These are phyloP conservation scores for Scelioninae gen. 1 DNA, from an alignment of 2,888 invertebrate genomes.

Conservation along the genomic window DNA sequence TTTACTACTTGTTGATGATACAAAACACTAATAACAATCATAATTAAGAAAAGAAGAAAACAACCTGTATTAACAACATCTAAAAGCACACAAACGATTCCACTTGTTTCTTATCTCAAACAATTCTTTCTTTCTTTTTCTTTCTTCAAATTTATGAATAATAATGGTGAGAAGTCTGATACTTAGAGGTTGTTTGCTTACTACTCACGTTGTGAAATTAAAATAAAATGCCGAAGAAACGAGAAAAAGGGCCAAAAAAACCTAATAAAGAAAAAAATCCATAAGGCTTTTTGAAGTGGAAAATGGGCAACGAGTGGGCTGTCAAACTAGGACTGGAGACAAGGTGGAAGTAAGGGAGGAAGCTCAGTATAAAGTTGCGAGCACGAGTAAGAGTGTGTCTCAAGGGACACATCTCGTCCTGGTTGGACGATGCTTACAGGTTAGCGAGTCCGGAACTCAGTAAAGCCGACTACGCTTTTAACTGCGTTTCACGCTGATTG, in stretches of 20 bases:
- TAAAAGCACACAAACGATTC: too few species aligned
- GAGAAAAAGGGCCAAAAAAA: slow-evolving; percentile 1
- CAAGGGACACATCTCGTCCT: slow-evolving; percentile 78
- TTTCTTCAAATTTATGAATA: background rate
- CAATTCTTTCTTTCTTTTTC: background rate
- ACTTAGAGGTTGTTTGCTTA: slow-evolving; percentile 22
- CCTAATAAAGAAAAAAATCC: slow-evolving; percentile 33
- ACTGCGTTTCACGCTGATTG: slow-evolving; percentile 78
- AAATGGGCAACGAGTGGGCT: slow-evolving; percentile 65
- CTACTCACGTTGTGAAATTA: slow-evolving; percentile 23
- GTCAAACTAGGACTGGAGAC: slow-evolving; percentile 54
- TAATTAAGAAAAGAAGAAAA: too few species aligned
- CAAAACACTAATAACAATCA: too few species aligned
- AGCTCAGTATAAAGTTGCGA: slow-evolving; percentile 74
- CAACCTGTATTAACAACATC: too few species aligned
- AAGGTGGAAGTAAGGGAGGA: slow-evolving; percentile 33
- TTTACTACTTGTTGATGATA: too few species aligned
- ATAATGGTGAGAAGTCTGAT: background rate
- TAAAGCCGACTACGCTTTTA: slow-evolving; percentile 76
- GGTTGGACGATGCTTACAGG: slow-evolving; percentile 77
- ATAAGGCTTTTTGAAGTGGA: slow-evolving; percentile 52
- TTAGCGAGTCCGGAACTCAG: slow-evolving; percentile 76
- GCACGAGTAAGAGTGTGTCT: slow-evolving; percentile 76
- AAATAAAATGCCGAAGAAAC: background rate
- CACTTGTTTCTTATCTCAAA: too few species aligned